Percentiles rank a stretch among this genome's conserved stretches.
Conservation (phyloP, 2,888 invertebrate species). For the Parthenolecanium corni region DNA sequence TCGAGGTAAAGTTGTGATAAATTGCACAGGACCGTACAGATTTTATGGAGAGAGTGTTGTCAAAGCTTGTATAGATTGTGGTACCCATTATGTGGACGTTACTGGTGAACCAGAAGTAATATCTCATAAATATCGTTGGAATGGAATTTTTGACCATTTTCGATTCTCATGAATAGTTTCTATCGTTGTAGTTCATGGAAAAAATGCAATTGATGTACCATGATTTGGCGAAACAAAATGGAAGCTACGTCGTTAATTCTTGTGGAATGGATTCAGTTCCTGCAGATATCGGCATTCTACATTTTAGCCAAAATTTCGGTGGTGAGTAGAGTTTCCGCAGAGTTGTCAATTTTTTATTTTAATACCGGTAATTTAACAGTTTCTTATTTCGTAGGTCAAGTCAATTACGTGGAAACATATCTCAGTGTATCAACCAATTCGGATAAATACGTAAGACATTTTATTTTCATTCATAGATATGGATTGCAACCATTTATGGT, state of each 20-base stretch:
- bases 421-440: constrained; percentile 5
- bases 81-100: constrained; percentile 82
- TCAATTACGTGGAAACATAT: constrained; percentile 17
- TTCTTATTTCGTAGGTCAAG: constrained; percentile 2
- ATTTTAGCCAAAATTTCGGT: constrained; percentile 61
- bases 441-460: constrained; percentile 7
- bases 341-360: no score
- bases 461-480: neutral
- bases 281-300: constrained; percentile 73
- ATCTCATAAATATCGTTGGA: neutral
- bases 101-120: constrained; percentile 76
- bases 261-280: constrained; percentile 93
- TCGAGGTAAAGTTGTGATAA: constrained; percentile 66
- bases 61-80: constrained; percentile 68
- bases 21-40: constrained; percentile 84
- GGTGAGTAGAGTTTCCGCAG: constrained; percentile 41
- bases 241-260: constrained; percentile 76
- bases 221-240: constrained; percentile 58
- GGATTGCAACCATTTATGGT: no score
- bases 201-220: constrained; percentile 71
- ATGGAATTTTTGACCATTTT: neutral
- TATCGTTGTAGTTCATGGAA: constrained; percentile 58
- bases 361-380: no score
- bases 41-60: constrained; percentile 84
- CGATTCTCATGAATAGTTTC: neutral